Base-by-base conservation (phyloP, 2,797 vertebrate genomes). In the Melanotaenia nigrans region DNA sequence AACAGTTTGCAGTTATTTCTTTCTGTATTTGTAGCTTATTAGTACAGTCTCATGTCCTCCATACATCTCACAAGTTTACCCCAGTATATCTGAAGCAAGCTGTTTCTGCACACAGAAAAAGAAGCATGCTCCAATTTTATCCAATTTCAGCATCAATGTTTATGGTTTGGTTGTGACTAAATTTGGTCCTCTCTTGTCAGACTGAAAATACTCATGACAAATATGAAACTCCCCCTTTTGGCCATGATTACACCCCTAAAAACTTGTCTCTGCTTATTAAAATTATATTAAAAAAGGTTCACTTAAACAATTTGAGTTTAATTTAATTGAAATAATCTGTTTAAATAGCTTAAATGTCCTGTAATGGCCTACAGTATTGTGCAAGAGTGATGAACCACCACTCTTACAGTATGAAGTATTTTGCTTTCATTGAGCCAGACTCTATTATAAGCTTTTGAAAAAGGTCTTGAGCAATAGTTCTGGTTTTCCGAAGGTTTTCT, bases 1-100 rank as follows among this genome's bases (percentile, higher is more conserved):
- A 42, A 36, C 61, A 58, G 49, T 67, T 75, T 76, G 59, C 59
- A 33, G 11, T 68, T 65, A 13, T 54, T 32, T 65, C 61, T 55
- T 49, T 36, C 11, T 38, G 12, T 24, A 32, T 42, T 66, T 65
- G 20, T 28, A 11, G 40, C 32, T 65, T 22, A 38, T 61, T 63
- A 45, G 53, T 55, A 28, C 42, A 4, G 24, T 32, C 58, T 62
- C 42, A n/a, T 49, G 33, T 74, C 55, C 55, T 25, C 56, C 18
- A 25, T 22, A 49, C 5, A 47, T n/a, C 28, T 36, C 40, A 57
- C 36, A 62, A 14, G 59, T 66, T 28, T 42, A 18, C 24, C 13
- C 2, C 40, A 42, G 9, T 40, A 40, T 9, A 54, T 32, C 1
- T 35, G 12, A 25, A 14, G 25, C 22, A 28, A 54, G 53, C 42